phyloP scores from a whole-genome alignment of 2,113 vertebrate genomes.

The Sapajus apella region DNA sequence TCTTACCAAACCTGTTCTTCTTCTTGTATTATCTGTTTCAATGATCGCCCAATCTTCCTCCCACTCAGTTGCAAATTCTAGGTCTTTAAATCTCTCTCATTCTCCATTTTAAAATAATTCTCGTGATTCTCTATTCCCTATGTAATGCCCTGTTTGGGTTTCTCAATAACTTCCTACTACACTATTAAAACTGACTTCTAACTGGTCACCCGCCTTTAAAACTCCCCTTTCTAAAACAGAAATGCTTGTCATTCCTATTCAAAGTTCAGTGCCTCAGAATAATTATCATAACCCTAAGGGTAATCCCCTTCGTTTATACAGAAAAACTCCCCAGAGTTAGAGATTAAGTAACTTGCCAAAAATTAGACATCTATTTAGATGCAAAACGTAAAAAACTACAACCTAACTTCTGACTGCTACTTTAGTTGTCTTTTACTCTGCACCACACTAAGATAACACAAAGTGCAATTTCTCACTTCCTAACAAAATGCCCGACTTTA shows the following conservation, averaged over 20 bases:
- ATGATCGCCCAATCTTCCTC: slow-evolving; percentile 40
- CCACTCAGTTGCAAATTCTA: slow-evolving; percentile 52
- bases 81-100: slow-evolving; percentile 35
- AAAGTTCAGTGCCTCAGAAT: not conserved
- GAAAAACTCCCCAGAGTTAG: not conserved
- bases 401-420: not conserved
- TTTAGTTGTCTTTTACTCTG: not conserved
- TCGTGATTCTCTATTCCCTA: not conserved
- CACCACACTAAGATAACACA: not conserved
- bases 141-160: not conserved
- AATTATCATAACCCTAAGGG: not conserved
- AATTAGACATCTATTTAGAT: not conserved
- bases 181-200: slow-evolving; percentile 26
- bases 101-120: slow-evolving; percentile 34
- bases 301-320: not conserved
- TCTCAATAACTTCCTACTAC: not conserved
- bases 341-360: not conserved
- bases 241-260: not conserved
- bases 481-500: slow-evolving; percentile 11
- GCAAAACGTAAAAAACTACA: slow-evolving; percentile 19
- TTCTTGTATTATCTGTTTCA: slow-evolving; percentile 6
- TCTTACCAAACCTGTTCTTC: slow-evolving; percentile 60
- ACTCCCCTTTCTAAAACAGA: not conserved
- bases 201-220: not conserved
- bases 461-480: not conserved